These are phyloP conservation scores for Ariopsis seemanni DNA, from an alignment of 2,113 vertebrate genomes.

Conservation along the genomic window DNA sequence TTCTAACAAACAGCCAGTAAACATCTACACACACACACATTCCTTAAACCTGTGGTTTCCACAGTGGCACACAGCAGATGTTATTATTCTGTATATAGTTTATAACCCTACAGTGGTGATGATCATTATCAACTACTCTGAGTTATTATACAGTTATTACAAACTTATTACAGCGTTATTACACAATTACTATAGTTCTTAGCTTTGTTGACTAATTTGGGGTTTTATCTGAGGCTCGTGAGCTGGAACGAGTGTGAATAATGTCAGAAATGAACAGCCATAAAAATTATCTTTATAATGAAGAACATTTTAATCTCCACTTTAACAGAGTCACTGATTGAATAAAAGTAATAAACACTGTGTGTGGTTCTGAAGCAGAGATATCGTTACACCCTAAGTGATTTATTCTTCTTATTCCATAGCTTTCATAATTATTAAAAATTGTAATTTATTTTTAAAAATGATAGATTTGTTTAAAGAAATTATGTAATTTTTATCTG, in stretches of 20 bases:
- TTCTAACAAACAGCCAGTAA: conserved; percentile 9
- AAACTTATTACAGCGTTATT: no score
- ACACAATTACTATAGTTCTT: not conserved
- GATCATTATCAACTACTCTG: not conserved
- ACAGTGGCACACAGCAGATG: not conserved
- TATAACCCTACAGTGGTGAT: not conserved
- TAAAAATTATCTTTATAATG: not conserved
- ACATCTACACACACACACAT: not conserved
- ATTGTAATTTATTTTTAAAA: not conserved
- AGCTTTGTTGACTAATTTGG: not conserved
- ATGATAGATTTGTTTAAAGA: no score
- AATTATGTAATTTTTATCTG: no score
- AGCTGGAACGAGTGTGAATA: not conserved
- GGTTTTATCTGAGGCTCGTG: not conserved
- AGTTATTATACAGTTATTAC: not conserved
- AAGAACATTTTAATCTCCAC: not conserved
- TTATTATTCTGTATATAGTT: not conserved
- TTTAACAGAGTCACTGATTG: not conserved
- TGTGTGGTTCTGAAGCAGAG: not conserved
- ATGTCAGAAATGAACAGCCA: no score
- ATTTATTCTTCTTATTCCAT: not conserved
- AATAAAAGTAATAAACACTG: not conserved
- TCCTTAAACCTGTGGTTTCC: not conserved
- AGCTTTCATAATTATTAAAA: not conserved
- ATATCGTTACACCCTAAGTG: not conserved